Percentiles rank a stretch among this genome's conserved stretches.
Evolutionary conservation across 2,113 vertebrate species (phyloP).

Genomic region (Patagioenas fasciata): DNA sequence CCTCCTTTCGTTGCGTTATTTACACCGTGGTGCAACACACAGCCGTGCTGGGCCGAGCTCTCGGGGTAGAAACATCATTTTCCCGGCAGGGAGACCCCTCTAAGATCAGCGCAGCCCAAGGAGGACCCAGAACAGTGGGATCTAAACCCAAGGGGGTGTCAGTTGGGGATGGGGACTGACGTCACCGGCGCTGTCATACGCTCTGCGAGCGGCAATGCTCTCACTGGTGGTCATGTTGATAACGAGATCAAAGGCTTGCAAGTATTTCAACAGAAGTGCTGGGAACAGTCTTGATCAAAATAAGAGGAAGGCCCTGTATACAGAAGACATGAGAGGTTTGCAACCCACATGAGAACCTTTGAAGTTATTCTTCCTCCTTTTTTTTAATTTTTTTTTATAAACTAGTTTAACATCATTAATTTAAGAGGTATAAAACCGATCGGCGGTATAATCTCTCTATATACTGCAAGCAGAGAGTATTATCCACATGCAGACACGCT

Average conservation of each 20-base stretch:
- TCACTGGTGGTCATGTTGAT: slow-evolving; percentile 61
- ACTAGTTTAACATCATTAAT: slow-evolving; percentile 57
- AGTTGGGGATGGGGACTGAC: neutral
- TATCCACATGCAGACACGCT: neutral
- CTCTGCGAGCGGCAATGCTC: neutral
- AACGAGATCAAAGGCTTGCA: slow-evolving; percentile 67
- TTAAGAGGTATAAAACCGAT: slow-evolving; percentile 10
- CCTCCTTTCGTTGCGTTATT: neutral
- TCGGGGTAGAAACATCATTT: accelerated
- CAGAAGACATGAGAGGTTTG: slow-evolving; percentile 67
- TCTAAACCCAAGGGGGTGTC: neutral
- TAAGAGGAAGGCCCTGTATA: slow-evolving; percentile 69
- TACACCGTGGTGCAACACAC: no score
- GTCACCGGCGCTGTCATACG: neutral
- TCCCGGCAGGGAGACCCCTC: neutral
- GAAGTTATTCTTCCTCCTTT: slow-evolving; percentile 21
- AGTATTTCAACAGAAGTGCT: slow-evolving; percentile 56
- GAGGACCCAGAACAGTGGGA: neutral
- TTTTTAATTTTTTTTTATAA: neutral
- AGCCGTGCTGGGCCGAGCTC: neutral
- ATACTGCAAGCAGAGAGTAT: neutral
- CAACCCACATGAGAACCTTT: slow-evolving; percentile 67
- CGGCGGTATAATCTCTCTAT: neutral
- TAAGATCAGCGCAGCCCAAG: neutral
- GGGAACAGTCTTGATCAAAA: slow-evolving; percentile 71